phyloP scores from a whole-genome alignment of 1,140 invertebrate genomes.

The Caenorhabditis latens region DNA sequence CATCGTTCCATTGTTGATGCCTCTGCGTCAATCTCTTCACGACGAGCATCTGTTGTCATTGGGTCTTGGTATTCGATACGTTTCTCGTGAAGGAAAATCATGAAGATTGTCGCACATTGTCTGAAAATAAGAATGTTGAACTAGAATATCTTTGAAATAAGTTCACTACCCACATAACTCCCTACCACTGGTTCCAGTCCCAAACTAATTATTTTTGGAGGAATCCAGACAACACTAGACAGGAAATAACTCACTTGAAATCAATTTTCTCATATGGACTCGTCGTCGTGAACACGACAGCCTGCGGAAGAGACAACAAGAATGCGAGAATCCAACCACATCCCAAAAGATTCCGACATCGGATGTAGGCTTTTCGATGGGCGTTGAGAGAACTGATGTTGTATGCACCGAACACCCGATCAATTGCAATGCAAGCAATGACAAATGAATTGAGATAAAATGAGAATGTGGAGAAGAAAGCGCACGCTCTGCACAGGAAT shows the following conservation, averaged over 20 bases:
- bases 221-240: neutral
- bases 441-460: slow-evolving; percentile 77
- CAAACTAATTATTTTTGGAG: no score
- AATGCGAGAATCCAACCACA: slow-evolving; percentile 72
- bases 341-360: slow-evolving; percentile 69
- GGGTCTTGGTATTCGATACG: slow-evolving; percentile 26
- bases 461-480: slow-evolving; percentile 77
- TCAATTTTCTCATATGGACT: slow-evolving; percentile 71
- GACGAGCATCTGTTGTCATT: slow-evolving; percentile 21
- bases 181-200: no score
- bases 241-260: slow-evolving; percentile 70
- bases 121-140: slow-evolving; percentile 56
- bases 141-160: no score
- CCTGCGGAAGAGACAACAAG: slow-evolving; percentile 71
- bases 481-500: slow-evolving; percentile 72
- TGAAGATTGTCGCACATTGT: slow-evolving; percentile 75
- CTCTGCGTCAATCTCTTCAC: slow-evolving; percentile 18
- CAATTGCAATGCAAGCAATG: slow-evolving; percentile 76
- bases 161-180: no score
- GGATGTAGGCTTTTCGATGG: slow-evolving; percentile 67
- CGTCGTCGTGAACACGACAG: slow-evolving; percentile 73
- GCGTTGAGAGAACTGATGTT: slow-evolving; percentile 72
- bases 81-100: slow-evolving; percentile 69
- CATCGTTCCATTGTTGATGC: slow-evolving; percentile 7
- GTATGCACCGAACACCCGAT: slow-evolving; percentile 74